Conservation (phyloP, 2,113 vertebrate species). For the Xyrauchen texanus region DNA sequence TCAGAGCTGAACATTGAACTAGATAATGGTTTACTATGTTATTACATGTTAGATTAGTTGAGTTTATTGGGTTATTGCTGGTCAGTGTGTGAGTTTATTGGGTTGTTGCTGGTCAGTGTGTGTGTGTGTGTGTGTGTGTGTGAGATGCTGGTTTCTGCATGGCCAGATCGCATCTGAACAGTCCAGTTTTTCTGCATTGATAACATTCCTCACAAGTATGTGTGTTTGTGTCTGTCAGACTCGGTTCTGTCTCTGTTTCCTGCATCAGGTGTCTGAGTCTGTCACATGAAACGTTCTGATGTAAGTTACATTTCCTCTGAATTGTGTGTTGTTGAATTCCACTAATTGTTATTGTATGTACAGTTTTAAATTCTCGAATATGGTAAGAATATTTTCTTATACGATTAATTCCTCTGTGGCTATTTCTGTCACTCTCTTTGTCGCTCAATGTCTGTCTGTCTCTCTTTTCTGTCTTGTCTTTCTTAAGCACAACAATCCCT, state of each 20-base stretch:
- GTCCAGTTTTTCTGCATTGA: constrained; percentile 47
- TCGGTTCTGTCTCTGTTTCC: background rate
- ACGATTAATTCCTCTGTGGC: too few species aligned
- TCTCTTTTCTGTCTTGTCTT: background rate
- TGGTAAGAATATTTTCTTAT: too few species aligned
- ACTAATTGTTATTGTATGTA: background rate
- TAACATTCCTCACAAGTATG: background rate
- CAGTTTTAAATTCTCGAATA: background rate
- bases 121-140: constrained; percentile 2
- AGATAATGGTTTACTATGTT: background rate
- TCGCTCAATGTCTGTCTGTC: background rate
- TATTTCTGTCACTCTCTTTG: background rate
- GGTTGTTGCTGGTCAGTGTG: background rate
- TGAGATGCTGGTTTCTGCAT: background rate
- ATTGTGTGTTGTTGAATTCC: background rate
- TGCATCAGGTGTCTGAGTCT: background rate
- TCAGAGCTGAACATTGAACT: too few species aligned
- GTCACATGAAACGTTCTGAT: too few species aligned
- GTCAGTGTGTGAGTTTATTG: background rate
- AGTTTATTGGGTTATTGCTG: too few species aligned
- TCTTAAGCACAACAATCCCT: constrained; percentile 35
- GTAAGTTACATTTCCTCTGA: background rate
- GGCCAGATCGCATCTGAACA: background rate
- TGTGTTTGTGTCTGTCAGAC: too few species aligned
- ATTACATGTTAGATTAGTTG: background rate